Percentiles rank a stretch among this genome's conserved stretches.
Conservation (phyloP, 2,888 invertebrate genomes). For the Eupithecia subfuscata region DNA sequence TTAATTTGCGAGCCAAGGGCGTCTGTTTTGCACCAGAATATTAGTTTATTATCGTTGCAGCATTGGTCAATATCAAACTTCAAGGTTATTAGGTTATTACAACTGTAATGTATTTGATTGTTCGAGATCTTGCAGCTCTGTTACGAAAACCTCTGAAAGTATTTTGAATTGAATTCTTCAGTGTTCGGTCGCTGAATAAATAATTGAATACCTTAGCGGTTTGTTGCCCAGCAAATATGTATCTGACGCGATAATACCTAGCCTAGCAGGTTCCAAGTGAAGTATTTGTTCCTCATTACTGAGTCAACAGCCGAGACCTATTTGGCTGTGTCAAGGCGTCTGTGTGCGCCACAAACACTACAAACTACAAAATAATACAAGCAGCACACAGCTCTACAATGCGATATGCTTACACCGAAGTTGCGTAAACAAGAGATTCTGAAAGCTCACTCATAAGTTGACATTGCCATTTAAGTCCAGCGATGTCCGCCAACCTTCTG, state of each 20-base stretch:
- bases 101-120: background rate
- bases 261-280: background rate
- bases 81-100: constrained; percentile 1
- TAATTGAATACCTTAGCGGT: background rate
- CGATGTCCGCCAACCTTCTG: background rate
- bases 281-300: constrained; percentile 22
- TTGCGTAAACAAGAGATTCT: constrained; percentile 16
- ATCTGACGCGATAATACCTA: background rate
- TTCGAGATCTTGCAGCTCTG: background rate
- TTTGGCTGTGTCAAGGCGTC: constrained; percentile 31
- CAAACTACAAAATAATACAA: background rate
- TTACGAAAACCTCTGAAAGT: background rate
- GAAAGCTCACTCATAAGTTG: constrained; percentile 16
- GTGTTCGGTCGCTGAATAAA: background rate
- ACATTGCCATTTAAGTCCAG: background rate
- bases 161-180: background rate
- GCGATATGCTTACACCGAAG: background rate
- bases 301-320: constrained; percentile 30
- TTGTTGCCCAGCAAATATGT: background rate
- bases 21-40: background rate
- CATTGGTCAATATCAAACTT: background rate
- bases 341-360: background rate
- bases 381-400: constrained; percentile 17
- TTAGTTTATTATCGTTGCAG: background rate
- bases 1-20: constrained; percentile 27